Conservation (phyloP, 2,888 invertebrate species). For the Melitaea athalia region DNA sequence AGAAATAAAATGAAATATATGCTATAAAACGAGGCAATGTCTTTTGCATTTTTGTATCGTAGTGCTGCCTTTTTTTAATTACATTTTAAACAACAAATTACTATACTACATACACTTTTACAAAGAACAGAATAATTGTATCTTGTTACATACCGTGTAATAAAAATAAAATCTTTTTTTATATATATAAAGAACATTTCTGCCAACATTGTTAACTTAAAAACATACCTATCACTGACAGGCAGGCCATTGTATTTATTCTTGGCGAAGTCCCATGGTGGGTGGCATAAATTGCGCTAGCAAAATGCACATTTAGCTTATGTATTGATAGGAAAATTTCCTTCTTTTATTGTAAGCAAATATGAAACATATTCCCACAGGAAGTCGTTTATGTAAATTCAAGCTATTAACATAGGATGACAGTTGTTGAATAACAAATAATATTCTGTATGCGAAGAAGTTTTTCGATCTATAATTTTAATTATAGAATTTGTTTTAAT, state of each 20-base stretch:
- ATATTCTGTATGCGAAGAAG: conserved; percentile 23
- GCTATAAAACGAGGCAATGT: neutral
- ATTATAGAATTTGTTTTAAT: neutral
- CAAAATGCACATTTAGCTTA: conserved; percentile 18
- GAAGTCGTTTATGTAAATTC: conserved; percentile 36
- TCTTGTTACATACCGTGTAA: neutral
- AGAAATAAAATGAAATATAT: conserved; percentile 2
- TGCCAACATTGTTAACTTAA: neutral
- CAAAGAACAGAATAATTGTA: neutral
- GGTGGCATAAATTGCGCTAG: conserved; percentile 26
- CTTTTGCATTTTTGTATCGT: neutral
- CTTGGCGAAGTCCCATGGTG: conserved; percentile 10
- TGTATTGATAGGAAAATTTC: conserved; percentile 29
- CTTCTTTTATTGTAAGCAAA: conserved; percentile 25
- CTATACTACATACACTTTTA: too few species aligned
- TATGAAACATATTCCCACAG: conserved; percentile 30
- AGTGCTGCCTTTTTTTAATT: neutral
- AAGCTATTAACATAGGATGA: conserved; percentile 28
- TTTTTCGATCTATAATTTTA: neutral
- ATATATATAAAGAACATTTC: neutral
- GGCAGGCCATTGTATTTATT: conserved; percentile 1
- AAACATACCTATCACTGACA: neutral
- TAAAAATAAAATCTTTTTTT: neutral
- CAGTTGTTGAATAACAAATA: conserved; percentile 27
- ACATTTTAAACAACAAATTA: too few species aligned